Conservation (phyloP, 2,113 vertebrate genomes). For the Bolborhynchus lineola region DNA sequence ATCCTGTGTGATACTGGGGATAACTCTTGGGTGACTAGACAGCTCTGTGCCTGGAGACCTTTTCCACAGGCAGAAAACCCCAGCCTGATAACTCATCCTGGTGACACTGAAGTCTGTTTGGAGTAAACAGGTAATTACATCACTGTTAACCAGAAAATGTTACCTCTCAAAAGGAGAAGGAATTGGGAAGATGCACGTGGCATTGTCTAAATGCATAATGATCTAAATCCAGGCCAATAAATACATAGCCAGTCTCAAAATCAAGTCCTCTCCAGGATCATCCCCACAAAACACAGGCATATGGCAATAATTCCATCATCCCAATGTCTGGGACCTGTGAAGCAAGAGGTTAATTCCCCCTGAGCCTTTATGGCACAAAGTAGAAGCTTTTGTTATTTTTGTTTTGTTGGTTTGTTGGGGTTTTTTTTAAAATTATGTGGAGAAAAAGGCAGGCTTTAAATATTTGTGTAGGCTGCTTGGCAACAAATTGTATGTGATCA, state of each 20-base stretch:
- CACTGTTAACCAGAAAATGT: neutral
- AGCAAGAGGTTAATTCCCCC: conserved; percentile 29
- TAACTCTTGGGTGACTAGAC: neutral
- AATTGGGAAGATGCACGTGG: neutral
- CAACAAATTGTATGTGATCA: conserved; percentile 29
- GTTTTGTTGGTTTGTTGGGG: neutral
- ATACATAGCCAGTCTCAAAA: neutral
- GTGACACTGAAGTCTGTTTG: neutral
- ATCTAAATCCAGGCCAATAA: neutral
- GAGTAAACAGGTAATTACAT: neutral
- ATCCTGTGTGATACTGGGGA: neutral
- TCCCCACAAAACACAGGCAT: rapidly evolving
- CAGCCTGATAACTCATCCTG: neutral
- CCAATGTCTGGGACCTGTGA: neutral
- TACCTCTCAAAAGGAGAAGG: neutral
- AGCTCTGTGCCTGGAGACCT: neutral
- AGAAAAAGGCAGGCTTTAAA: conserved; percentile 54
- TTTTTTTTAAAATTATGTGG: neutral
- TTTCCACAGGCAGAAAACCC: neutral
- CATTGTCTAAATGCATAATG: neutral
- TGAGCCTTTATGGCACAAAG: neutral
- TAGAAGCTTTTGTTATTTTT: conserved; percentile 20
- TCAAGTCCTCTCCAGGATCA: neutral
- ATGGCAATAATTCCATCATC: neutral
- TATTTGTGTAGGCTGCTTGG: conserved; percentile 69